Evolutionary conservation across 2,113 vertebrate genomes (phyloP).

Genomic region (Scortum barcoo): DNA sequence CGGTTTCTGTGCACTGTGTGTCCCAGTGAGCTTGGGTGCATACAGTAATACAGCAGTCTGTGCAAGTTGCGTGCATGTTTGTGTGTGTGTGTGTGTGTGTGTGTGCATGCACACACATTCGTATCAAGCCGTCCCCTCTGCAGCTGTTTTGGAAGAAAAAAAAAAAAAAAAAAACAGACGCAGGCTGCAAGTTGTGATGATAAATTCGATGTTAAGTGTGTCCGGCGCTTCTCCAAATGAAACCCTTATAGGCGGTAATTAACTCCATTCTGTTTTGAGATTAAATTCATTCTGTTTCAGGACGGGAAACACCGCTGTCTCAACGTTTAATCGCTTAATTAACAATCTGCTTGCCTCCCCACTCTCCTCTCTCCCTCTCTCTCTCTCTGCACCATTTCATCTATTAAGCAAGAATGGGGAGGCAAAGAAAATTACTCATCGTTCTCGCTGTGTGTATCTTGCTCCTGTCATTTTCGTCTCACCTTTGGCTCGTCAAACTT

Average conservation of each 20-base stretch:
- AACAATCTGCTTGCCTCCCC: constrained; percentile 67
- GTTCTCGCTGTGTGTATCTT: not conserved
- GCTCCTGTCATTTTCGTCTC: constrained; percentile 10
- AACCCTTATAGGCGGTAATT: constrained; percentile 54
- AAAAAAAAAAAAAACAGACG: not conserved
- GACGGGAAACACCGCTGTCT: constrained; percentile 48
- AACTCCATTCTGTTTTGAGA: constrained; percentile 68
- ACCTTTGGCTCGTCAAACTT: constrained; percentile 23
- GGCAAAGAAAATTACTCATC: constrained; percentile 13
- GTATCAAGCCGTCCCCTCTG: not conserved
- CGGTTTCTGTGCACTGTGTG: not conserved
- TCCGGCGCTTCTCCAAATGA: constrained; percentile 27
- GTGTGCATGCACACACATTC: too few relatives aligned
- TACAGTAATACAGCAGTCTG: not conserved
- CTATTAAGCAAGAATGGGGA: constrained; percentile 27
- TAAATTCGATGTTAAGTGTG: constrained; percentile 45
- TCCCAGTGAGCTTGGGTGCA: not conserved
- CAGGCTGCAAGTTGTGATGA: constrained; percentile 25
- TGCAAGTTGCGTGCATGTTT: not conserved
- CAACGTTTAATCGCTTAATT: constrained; percentile 78
- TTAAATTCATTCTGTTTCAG: constrained; percentile 60
- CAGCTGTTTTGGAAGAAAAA: constrained; percentile 11
- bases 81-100: not conserved
- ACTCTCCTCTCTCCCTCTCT: not conserved
- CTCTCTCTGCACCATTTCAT: constrained; percentile 48